These are phyloP conservation scores for Gymnosoma rotundatum DNA, from an alignment of 2,888 invertebrate genomes.

Conservation along the genomic window DNA sequence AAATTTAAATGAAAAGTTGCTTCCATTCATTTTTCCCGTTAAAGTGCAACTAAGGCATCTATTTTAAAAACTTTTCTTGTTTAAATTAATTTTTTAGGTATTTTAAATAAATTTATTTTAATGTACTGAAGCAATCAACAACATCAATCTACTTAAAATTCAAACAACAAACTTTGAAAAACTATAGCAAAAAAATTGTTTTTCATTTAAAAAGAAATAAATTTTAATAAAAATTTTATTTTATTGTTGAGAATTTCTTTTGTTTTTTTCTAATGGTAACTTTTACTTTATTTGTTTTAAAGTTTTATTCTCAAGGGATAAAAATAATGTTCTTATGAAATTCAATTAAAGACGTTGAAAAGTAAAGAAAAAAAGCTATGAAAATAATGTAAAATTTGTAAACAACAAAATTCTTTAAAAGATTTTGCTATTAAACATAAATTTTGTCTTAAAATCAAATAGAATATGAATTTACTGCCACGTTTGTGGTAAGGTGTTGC, in stretches of 20 bases:
- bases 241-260: neutral
- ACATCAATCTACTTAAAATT: neutral
- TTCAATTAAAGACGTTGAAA: constrained; percentile 9
- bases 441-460: too few relatives aligned
- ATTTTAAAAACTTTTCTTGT: too few relatives aligned
- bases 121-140: too few relatives aligned
- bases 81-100: too few relatives aligned
- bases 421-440: too few relatives aligned
- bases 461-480: too few relatives aligned
- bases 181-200: neutral
- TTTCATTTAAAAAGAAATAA: neutral
- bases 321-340: neutral
- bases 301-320: neutral
- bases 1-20: too few relatives aligned
- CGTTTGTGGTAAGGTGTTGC: too few relatives aligned
- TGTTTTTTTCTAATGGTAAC: neutral
- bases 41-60: too few relatives aligned
- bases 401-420: too few relatives aligned
- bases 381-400: constrained; percentile 3
- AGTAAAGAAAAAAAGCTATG: neutral
- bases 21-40: too few relatives aligned
- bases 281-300: neutral
- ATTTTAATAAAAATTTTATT: neutral
- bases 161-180: neutral
- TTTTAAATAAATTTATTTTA: too few relatives aligned